phyloP scores from a whole-genome alignment of 64 coral and sea anemone genomes.

The Catalaphyllia jardinei region DNA sequence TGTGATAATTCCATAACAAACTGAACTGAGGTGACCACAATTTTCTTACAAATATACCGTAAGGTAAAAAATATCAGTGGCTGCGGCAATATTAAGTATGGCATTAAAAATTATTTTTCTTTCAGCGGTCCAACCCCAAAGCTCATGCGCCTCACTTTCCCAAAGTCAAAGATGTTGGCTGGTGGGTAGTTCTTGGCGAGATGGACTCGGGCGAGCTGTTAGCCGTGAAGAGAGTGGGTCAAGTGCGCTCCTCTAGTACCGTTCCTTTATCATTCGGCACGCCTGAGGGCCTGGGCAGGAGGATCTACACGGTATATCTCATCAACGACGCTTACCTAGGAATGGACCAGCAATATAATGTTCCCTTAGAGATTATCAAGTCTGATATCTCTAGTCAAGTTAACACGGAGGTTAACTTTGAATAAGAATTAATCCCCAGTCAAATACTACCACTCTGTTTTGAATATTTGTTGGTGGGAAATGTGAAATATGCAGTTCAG shows the following conservation, averaged over 20 bases:
- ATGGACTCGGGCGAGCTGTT: slow-evolving; percentile 90
- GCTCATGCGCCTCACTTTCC: slow-evolving; percentile 92
- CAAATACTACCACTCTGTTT: too few species aligned
- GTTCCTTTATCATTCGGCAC: slow-evolving; percentile 86
- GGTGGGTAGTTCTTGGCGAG: slow-evolving; percentile 90
- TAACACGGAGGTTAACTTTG: slow-evolving; percentile 74
- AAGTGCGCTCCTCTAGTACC: slow-evolving; percentile 41
- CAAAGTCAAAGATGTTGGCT: slow-evolving; percentile 87
- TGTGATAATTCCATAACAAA: too few species aligned
- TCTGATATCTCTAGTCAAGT: slow-evolving; percentile 80
- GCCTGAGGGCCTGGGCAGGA: slow-evolving; percentile 73
- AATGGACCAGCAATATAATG: slow-evolving; percentile 93
- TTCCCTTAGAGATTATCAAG: slow-evolving; percentile 83
- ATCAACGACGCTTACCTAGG: slow-evolving; percentile 95
- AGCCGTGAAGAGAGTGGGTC: slow-evolving; percentile 86
- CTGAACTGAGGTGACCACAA: too few species aligned
- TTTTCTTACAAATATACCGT: too few species aligned
- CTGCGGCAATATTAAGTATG: too few species aligned
- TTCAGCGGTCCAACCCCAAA: slow-evolving; percentile 69
- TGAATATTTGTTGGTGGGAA: too few species aligned
- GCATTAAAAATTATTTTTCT: neutral
- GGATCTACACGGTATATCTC: slow-evolving; percentile 86
- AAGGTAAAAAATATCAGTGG: neutral
- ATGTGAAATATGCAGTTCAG: too few species aligned
- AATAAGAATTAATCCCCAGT: neutral